These are phyloP conservation scores for Tachina fera DNA, from an alignment of 2,888 invertebrate species.

Conservation along the genomic window DNA sequence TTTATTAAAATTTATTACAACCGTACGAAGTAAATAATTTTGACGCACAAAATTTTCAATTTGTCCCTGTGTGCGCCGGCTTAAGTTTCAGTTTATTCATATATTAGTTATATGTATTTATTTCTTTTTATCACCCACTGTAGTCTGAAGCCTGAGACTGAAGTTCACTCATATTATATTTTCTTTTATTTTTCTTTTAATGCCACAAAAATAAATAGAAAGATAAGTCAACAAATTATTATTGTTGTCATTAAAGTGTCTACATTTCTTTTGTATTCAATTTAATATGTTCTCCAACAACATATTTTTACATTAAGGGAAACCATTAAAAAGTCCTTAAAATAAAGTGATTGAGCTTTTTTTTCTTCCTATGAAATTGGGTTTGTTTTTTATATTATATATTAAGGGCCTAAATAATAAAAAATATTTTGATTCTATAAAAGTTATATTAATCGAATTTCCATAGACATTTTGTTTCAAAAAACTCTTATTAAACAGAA, in stretches of 20 bases:
- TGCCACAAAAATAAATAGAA: conserved; percentile 15
- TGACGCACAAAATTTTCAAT: too few relatives aligned
- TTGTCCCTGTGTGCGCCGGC: too few relatives aligned
- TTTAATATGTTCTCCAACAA: conserved; percentile 31
- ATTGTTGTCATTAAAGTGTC: conserved; percentile 51
- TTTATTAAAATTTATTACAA: too few relatives aligned
- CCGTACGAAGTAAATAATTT: too few relatives aligned
- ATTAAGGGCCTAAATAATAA: too few relatives aligned
- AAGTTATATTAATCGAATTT: too few relatives aligned
- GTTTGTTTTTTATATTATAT: too few relatives aligned
- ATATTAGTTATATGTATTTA: too few relatives aligned
- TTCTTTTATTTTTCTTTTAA: conserved; percentile 19
- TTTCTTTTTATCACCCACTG: not conserved
- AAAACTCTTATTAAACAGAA: too few relatives aligned
- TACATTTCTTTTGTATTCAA: conserved; percentile 6
- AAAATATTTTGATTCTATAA: too few relatives aligned
- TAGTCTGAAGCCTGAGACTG: not conserved
- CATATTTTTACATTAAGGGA: conserved; percentile 37
- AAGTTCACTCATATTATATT: not conserved
- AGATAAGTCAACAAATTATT: conserved; percentile 59
- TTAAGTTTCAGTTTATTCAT: too few relatives aligned
- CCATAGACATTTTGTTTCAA: too few relatives aligned
- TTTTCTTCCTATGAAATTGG: not conserved
- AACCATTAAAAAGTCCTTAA: conserved; percentile 32
- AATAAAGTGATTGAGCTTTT: not conserved